Percentiles rank a stretch among this genome's conserved stretches.
phyloP scores from a whole-genome alignment of 1,140 invertebrate species.

The Polypedilum pembai region DNA sequence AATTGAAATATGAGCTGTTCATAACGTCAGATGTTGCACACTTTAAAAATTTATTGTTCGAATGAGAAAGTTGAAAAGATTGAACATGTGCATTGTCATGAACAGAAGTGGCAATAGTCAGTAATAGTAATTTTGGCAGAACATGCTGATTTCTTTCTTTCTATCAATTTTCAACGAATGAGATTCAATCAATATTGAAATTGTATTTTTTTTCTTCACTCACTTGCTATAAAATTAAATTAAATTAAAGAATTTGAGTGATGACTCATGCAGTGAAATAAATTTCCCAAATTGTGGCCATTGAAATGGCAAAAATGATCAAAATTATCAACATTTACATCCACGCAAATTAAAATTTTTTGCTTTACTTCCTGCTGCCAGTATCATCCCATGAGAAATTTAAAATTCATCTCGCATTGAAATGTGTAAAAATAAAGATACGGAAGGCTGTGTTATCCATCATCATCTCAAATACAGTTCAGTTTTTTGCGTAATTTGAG shows the following conservation, averaged over 20 bases:
- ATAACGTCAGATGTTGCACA: background rate
- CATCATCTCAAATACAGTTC: background rate
- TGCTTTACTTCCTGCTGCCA: background rate
- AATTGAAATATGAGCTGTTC: background rate
- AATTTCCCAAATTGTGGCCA: background rate
- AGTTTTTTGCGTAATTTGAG: background rate
- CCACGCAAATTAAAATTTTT: background rate
- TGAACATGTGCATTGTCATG: constrained; percentile 3
- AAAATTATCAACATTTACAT: background rate
- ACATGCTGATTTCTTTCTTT: background rate
- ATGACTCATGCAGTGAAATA: background rate
- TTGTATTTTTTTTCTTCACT: background rate
- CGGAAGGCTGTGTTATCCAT: background rate
- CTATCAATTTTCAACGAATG: background rate
- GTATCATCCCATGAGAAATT: background rate
- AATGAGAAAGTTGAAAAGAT: background rate
- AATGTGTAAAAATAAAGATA: background rate
- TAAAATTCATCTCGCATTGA: background rate
- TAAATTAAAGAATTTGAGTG: background rate
- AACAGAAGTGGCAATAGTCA: background rate
- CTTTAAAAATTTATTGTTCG: background rate
- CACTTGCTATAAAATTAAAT: background rate
- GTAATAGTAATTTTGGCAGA: background rate
- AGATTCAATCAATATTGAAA: background rate
- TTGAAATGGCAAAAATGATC: background rate